Base-by-base conservation (phyloP, 1,140 invertebrate genomes). In the Drosophila seguyi region DNA sequence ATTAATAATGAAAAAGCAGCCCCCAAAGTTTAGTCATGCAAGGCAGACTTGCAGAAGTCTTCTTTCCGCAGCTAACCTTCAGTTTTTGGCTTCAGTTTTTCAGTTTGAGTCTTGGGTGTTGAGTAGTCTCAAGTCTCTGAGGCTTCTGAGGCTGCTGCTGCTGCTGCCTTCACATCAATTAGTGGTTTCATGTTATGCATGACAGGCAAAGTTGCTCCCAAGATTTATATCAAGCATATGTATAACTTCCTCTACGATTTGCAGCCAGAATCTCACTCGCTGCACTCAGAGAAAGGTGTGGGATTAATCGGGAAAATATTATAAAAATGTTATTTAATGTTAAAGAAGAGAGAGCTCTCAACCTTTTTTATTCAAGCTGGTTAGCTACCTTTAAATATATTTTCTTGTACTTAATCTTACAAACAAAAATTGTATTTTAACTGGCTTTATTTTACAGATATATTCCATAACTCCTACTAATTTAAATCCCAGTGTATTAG, bases 131-230 rank as follows among this genome's bases (percentile, higher is more conserved):
- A 42, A 56, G 45, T 63, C 67, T 52, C 67, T 44, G 57, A 66
- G 31, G 27, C 27, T 4, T 2, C 25, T 25, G 25, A 25, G 25
- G 27, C 27, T 36, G 34, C 11, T 13, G 34, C 13, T 16, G 20
- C 42, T 20, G 44, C 68, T 90, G 82, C 80, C 79, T 90, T 88
- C 84, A 79, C 81, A 90, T 88, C 84, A 88, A 88, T 88, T 88
- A 88, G 85, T 85, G 84, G 85, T 85, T 90, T 85, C 84, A 85
- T 88, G 84, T 88, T 88, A 74, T 66, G 79, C 68, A 78, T 90
- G 75, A 82, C 76, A 79, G 71, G 58, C 69, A 57, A 71, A 90
- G 84, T 90, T 90, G 80, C 75, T 69, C 75, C 62, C 75, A 58
- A 85, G 84, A 88, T 88, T 81, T 90, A 84, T 90, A 88, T 85